Percentiles rank a stretch among this genome's conserved stretches.
Conservation (phyloP, 2,888 invertebrate genomes). For the Drosophila leonis region DNA sequence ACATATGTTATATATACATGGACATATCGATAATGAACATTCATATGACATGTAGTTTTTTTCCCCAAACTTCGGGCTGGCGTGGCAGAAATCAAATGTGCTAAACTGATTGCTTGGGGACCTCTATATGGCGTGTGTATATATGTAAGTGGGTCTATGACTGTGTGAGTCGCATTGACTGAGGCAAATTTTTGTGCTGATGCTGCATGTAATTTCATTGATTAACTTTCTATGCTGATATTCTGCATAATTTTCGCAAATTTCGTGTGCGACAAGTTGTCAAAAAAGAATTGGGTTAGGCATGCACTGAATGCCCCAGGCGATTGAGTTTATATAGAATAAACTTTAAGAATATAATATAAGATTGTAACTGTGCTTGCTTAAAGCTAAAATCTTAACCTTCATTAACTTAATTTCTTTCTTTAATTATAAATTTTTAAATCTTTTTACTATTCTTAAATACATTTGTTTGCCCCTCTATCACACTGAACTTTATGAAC, state of each 20-base stretch:
- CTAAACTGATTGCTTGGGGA: constrained; percentile 80
- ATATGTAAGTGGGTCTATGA: constrained; percentile 1
- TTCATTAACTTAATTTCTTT: not conserved
- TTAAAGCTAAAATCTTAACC: not conserved
- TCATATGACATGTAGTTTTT: constrained; percentile 47
- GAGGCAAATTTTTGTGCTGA: constrained; percentile 63
- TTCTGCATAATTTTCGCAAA: constrained; percentile 80
- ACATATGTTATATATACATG: constrained; percentile 3
- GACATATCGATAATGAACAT: constrained; percentile 70
- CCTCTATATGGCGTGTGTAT: constrained; percentile 26
- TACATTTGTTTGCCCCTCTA: not conserved
- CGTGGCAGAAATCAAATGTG: constrained; percentile 75
- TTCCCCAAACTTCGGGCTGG: constrained; percentile 47
- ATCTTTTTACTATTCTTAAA: not conserved
- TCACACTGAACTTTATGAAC: not conserved
- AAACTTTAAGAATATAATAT: constrained; percentile 1
- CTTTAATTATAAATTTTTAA: not conserved
- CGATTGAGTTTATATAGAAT: not conserved
- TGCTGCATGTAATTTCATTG: constrained; percentile 76
- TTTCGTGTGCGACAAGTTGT: constrained; percentile 73
- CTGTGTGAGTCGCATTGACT: constrained; percentile 39
- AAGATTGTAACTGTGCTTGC: no score
- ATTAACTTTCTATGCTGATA: constrained; percentile 75
- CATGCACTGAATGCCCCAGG: constrained; percentile 37
- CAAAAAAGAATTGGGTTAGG: constrained; percentile 76